Percentiles rank a stretch among this genome's conserved stretches.
Evolutionary conservation across 2,888 invertebrate species (phyloP).

Genomic region (Dioctria rufipes): DNA sequence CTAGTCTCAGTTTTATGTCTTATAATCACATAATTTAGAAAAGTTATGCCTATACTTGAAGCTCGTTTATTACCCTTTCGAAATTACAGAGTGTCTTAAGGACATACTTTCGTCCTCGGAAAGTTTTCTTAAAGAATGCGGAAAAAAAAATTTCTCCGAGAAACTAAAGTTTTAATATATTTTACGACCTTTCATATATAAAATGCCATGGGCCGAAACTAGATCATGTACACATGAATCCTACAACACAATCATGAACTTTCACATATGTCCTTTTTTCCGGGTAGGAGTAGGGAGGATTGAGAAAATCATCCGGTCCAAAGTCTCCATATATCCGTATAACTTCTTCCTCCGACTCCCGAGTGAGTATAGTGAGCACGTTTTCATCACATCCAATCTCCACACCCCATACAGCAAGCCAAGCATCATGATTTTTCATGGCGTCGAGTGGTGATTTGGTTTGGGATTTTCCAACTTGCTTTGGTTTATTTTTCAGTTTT

Average conservation of each 20-base stretch:
- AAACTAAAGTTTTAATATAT: slow-evolving; percentile 51
- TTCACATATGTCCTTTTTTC: slow-evolving; percentile 45
- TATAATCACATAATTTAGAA: slow-evolving; percentile 42
- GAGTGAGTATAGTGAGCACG: slow-evolving; percentile 23
- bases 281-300: background rate
- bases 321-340: background rate
- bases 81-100: slow-evolving; percentile 29
- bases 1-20: background rate
- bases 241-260: slow-evolving; percentile 41
- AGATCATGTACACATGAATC: slow-evolving; percentile 34
- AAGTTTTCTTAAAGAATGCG: slow-evolving; percentile 37
- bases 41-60: background rate
- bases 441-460: slow-evolving; percentile 57
- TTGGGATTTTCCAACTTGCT: slow-evolving; percentile 53
- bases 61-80: slow-evolving; percentile 36
- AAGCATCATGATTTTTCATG: slow-evolving; percentile 57
- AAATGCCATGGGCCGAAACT: slow-evolving; percentile 39
- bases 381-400: slow-evolving; percentile 56
- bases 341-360: slow-evolving; percentile 1
- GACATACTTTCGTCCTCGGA: slow-evolving; percentile 31
- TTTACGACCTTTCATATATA: slow-evolving; percentile 43
- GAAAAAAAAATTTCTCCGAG: slow-evolving; percentile 31
- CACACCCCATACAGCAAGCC: slow-evolving; percentile 54
- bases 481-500: slow-evolving; percentile 51
- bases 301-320: background rate